These are phyloP conservation scores for Archips xylosteana DNA, from an alignment of 2,888 invertebrate genomes.

Conservation along the genomic window DNA sequence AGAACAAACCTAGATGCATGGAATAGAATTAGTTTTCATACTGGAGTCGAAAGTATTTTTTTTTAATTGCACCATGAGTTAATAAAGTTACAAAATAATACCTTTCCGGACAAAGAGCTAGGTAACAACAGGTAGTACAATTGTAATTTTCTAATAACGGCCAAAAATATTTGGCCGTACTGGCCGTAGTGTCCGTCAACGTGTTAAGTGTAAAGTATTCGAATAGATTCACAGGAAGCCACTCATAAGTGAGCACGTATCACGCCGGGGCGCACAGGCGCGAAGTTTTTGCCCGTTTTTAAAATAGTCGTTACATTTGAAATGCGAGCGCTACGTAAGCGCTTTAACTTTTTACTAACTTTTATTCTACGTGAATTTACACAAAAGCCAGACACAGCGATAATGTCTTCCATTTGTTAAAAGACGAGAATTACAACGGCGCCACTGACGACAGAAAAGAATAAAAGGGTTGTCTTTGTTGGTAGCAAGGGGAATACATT, in stretches of 20 bases:
- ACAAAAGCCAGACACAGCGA: conserved; percentile 77
- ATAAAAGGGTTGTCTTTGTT: conserved; percentile 77
- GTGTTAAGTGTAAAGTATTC: conserved; percentile 45
- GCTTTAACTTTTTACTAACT: conserved; percentile 75
- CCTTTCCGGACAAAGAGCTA: too few species aligned
- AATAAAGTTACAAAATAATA: too few species aligned
- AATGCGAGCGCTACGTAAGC: conserved; percentile 68
- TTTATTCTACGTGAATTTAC: conserved; percentile 80
- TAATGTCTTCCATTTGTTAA: conserved; percentile 83
- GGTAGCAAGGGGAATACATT: conserved; percentile 72
- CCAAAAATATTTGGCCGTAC: too few species aligned
- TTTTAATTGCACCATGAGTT: not conserved
- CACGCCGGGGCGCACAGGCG: conserved; percentile 46
- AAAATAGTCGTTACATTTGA: conserved; percentile 70
- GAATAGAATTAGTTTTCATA: too few species aligned
- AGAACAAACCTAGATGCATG: too few species aligned
- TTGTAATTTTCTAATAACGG: too few species aligned
- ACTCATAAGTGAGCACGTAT: conserved; percentile 50
- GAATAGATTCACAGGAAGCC: conserved; percentile 51
- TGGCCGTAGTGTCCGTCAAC: too few species aligned
- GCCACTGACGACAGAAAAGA: conserved; percentile 74
- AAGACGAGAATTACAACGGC: conserved; percentile 77
- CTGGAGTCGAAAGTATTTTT: too few species aligned
- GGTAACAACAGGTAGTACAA: too few species aligned
- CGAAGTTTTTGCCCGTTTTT: conserved; percentile 62